phyloP scores from a whole-genome alignment of 1,140 invertebrate species.

The Drosophila pruinosa region DNA sequence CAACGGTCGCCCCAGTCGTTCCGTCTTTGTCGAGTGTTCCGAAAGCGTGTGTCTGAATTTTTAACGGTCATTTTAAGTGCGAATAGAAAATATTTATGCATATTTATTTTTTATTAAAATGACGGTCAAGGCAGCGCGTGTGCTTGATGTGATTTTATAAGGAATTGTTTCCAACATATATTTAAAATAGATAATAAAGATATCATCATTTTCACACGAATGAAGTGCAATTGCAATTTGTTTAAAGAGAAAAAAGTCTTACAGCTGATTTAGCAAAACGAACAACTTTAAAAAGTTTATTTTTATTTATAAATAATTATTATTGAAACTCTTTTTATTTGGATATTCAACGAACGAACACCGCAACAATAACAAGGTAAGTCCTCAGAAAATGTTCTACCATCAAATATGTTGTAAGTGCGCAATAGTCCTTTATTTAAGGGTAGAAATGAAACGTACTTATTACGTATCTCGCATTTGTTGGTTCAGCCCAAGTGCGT shows the following conservation, averaged over 20 bases:
- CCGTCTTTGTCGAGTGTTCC: conserved; percentile 2
- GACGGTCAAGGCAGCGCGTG: conserved; percentile 31
- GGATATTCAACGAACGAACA: conserved; percentile 36
- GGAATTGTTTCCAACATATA: conserved; percentile 5
- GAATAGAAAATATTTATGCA: conserved; percentile 5
- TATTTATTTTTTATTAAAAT: conserved; percentile 12
- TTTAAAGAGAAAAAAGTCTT: conserved; percentile 32
- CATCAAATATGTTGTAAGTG: neutral
- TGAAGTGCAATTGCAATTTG: conserved; percentile 33
- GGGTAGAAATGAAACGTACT: neutral
- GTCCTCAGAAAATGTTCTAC: neutral
- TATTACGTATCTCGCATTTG: conserved; percentile 35
- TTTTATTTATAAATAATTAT: neutral
- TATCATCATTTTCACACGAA: conserved; percentile 10
- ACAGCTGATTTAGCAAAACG: conserved; percentile 15
- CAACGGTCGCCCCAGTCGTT: conserved; percentile 47
- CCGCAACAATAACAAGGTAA: conserved; percentile 40
- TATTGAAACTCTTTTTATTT: conserved; percentile 14
- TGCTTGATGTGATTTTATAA: conserved; percentile 33
- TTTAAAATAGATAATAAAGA: conserved; percentile 2
- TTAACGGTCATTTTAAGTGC: conserved; percentile 27
- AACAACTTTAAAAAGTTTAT: conserved; percentile 15
- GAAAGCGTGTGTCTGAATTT: conserved; percentile 21
- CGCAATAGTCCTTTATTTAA: conserved; percentile 1
- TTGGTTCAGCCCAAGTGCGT: conserved; percentile 1